phyloP scores from a whole-genome alignment of 2,888 invertebrate genomes.

The Adela reaumurella region DNA sequence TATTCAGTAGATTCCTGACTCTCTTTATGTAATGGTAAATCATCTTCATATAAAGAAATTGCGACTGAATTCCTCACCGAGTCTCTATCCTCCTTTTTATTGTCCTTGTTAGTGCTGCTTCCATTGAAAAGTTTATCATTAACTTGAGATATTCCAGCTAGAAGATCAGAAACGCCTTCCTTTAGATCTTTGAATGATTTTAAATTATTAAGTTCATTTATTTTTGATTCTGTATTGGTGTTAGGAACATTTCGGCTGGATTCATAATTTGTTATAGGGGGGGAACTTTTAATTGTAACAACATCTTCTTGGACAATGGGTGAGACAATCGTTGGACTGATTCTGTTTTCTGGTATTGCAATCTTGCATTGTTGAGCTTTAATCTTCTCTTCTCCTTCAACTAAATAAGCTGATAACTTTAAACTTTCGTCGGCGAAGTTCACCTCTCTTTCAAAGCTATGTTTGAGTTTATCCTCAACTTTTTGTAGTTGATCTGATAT shows the following conservation, averaged over 20 bases:
- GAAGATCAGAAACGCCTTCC: constrained; percentile 48
- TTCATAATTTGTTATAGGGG: background rate
- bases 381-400: constrained; percentile 13
- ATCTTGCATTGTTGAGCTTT: constrained; percentile 27
- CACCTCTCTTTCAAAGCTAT: constrained; percentile 44
- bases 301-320: constrained; percentile 27
- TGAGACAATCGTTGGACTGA: constrained; percentile 25
- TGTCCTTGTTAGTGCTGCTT: constrained; percentile 16
- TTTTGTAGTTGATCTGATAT: constrained; percentile 48
- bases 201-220: constrained; percentile 43
- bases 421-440: constrained; percentile 34
- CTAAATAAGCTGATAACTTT: constrained; percentile 24
- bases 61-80: constrained; percentile 34
- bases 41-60: constrained; percentile 44
- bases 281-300: constrained; percentile 18
- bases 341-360: constrained; percentile 23
- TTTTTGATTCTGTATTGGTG: constrained; percentile 23
- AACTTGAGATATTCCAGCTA: constrained; percentile 49
- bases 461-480: constrained; percentile 47
- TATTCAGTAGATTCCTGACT: constrained; percentile 53
- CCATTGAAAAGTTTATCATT: constrained; percentile 37
- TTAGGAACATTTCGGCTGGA: constrained; percentile 18
- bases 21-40: constrained; percentile 37
- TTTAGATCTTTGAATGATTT: constrained; percentile 49
- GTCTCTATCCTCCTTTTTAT: constrained; percentile 14